Evolutionary conservation across 2,888 invertebrate species (phyloP), one percentile per base, ranked within the genome.

Genomic region (Tryphoninae sp.): DNA sequence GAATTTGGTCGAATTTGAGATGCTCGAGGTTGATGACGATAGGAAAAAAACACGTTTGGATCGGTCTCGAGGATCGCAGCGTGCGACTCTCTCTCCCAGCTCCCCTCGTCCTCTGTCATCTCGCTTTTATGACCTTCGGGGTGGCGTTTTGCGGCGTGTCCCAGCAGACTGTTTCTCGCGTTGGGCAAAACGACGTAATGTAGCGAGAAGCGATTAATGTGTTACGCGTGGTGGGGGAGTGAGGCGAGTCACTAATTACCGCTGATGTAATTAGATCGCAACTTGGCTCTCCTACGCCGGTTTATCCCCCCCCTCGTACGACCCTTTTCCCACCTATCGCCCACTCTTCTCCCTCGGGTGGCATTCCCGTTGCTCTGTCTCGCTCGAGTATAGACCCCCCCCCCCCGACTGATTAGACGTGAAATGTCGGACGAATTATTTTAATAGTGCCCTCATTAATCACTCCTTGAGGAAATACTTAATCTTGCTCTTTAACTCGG

Each of bases 191-290:
- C 76, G 69, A 64, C 64, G 64, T 65, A 64, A 73, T 79, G 76
- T 77, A 80, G 73, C 76, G 42, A 26, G 33, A 33, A 33, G 59
- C 81, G 69, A 82, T 82, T 82, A 82, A 82, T 79, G 82, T 69
- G 82, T 77, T 73, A 77, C 76, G 81, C 74, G 78, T 51, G 62
- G 62, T 75, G 64, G 26, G 77, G 23, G 62, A 51, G 62, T 45
- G 55, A 55, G 73, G 68, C 75, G 61, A 74, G 55, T 71, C 78
- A 77, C 81, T 84, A 84, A 83, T 84, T 83, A 83, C 84, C 73
- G 58, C 45, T 42, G 75, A 78, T 82, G 80, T 84, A 81, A 81
- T 83, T 80, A 81, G 62, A 81, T 80, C 65, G 76, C 80, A 67
- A 65, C 68, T 73, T 68, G 75, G 71, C 23, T 65, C 74, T 53